These are phyloP conservation scores for Labroides dimidiatus DNA, from an alignment of 2,797 vertebrate genomes.

Conservation along the genomic window DNA sequence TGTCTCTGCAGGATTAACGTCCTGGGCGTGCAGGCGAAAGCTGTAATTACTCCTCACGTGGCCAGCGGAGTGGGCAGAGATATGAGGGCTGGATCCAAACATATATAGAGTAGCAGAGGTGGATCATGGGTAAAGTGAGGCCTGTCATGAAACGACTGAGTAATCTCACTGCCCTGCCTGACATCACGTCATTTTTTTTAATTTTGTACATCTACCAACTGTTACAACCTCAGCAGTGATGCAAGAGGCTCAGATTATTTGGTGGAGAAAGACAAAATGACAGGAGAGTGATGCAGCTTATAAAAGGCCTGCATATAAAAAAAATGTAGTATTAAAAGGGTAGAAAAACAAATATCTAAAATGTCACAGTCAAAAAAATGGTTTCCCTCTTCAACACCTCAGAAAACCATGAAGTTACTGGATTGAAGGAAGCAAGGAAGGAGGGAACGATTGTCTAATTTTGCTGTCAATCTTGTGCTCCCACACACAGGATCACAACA, in stretches of 20 bases:
- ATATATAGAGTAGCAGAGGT: constrained; percentile 6
- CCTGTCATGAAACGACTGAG: constrained; percentile 14
- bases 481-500: too few species aligned
- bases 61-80: constrained; percentile 28
- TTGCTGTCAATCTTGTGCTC: too few species aligned
- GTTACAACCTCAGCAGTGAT: background rate
- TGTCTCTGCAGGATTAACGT: constrained; percentile 52
- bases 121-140: constrained; percentile 34
- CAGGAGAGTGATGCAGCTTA: too few species aligned
- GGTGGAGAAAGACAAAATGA: background rate
- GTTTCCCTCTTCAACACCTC: too few species aligned
- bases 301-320: background rate
- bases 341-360: too few species aligned
- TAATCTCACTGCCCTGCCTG: constrained; percentile 2
- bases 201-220: background rate
- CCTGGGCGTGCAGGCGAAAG: constrained; percentile 10
- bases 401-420: too few species aligned
- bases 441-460: too few species aligned
- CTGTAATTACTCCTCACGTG: constrained; percentile 63
- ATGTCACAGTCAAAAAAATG: too few species aligned
- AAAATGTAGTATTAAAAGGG: background rate
- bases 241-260: background rate
- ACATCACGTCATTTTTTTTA: background rate
- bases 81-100: background rate
- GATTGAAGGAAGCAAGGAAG: too few species aligned